These are phyloP conservation scores for Python bivittatus DNA, from an alignment of 2,113 vertebrate species.

Conservation along the genomic window DNA sequence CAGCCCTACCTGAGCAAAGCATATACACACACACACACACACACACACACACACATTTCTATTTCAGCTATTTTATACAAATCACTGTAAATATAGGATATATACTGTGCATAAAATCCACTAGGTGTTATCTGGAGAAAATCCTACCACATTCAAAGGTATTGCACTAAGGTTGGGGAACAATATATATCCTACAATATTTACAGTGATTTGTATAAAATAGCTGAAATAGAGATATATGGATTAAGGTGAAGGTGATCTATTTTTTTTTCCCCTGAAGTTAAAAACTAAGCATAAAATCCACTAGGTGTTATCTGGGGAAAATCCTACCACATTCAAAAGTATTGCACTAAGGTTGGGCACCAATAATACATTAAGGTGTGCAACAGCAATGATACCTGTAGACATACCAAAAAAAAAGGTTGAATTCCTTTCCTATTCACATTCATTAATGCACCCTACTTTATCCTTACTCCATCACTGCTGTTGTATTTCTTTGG, in stretches of 20 bases:
- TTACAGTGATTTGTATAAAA: neutral
- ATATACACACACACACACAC: too few species aligned
- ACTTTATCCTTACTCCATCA: slow-evolving; percentile 56
- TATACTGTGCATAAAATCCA: too few species aligned
- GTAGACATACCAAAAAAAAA: neutral
- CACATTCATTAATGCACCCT: slow-evolving; percentile 53
- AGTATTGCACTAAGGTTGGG: neutral
- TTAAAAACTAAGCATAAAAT: neutral
- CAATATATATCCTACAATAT: too few species aligned
- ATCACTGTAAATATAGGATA: too few species aligned
- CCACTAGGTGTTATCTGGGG: neutral
- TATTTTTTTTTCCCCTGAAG: neutral
- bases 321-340: neutral
- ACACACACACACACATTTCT: too few species aligned
- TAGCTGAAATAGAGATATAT: neutral
- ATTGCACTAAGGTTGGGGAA: too few species aligned
- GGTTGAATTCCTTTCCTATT: neutral
- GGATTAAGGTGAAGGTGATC: neutral
- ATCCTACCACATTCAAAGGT: too few species aligned
- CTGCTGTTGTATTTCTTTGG: slow-evolving; percentile 25
- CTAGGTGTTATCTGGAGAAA: too few species aligned
- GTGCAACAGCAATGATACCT: neutral
- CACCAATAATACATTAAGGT: neutral
- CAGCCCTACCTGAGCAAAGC: neutral
- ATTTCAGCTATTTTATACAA: too few species aligned